These are phyloP conservation scores for Trichonephila inaurata DNA, from an alignment of 1,140 invertebrate genomes.

Conservation along the genomic window DNA sequence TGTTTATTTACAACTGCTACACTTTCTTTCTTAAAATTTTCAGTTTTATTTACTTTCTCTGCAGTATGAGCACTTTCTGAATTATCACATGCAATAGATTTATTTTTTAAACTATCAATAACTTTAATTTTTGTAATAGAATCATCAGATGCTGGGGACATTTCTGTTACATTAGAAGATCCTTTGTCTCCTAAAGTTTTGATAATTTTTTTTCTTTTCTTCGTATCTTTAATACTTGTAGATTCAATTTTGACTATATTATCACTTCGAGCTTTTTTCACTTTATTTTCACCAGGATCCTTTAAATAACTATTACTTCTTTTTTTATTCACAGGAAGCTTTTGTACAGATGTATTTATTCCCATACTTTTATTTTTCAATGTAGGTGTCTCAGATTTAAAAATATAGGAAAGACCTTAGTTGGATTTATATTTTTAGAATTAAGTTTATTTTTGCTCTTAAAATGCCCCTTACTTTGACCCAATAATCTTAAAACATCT, in stretches of 20 bases:
- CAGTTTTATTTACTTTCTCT: not conserved
- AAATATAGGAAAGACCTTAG: conserved; percentile 32
- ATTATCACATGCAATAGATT: not conserved
- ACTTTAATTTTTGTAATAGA: not conserved
- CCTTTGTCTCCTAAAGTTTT: not conserved
- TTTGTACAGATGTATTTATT: not conserved
- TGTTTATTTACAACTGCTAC: not conserved
- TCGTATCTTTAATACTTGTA: not conserved
- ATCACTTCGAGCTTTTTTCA: not conserved
- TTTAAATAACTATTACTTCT: not conserved
- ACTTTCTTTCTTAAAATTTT: not conserved
- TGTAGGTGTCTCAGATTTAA: not conserved
- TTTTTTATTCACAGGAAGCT: not conserved
- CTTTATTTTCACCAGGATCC: not conserved
- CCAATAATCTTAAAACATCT: not conserved
- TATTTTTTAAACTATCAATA: not conserved
- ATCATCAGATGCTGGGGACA: not conserved
- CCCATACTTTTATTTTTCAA: not conserved
- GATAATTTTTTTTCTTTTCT: not conserved
- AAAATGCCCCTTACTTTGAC: not conserved
- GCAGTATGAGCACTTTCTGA: not conserved
- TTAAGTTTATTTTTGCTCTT: not conserved
- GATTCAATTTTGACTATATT: not conserved
- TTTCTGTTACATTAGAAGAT: not conserved
- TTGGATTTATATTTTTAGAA: not conserved